Conservation (phyloP, 2,888 invertebrate species). For the Hemaris fuciformis region DNA sequence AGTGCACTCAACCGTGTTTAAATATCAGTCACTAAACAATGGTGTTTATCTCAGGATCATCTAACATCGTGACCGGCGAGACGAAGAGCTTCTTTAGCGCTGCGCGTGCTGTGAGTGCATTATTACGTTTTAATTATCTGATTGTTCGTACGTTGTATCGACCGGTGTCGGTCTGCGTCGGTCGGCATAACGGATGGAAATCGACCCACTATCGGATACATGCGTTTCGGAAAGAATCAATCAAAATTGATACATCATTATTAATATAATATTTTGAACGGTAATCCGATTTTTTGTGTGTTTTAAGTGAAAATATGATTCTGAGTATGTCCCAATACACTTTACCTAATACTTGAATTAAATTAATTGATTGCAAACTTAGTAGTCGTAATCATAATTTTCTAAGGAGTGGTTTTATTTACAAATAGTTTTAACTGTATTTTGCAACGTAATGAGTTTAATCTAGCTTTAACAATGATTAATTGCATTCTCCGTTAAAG, state of each 20-base stretch:
- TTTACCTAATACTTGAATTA: too few species aligned
- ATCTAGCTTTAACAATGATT: too few species aligned
- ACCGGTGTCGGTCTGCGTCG: not conserved
- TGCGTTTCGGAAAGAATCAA: not conserved
- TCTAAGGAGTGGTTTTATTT: too few species aligned
- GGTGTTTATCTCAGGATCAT: conserved; percentile 84
- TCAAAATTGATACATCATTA: not conserved
- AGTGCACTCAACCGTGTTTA: conserved; percentile 14
- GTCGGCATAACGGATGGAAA: not conserved
- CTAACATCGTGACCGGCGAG: conserved; percentile 94
- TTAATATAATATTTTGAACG: not conserved
- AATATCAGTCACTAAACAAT: conserved; percentile 44
- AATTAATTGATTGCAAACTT: too few species aligned
- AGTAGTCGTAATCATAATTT: too few species aligned
- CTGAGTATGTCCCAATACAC: too few species aligned
- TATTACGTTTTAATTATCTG: conserved; percentile 22
- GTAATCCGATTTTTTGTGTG: not conserved
- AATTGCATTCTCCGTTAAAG: too few species aligned
- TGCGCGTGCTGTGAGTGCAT: conserved; percentile 89
- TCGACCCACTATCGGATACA: conserved; percentile 24
- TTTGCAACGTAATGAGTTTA: too few species aligned
- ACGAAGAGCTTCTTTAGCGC: conserved; percentile 95
- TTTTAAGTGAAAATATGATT: not conserved
- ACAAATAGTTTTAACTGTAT: too few species aligned
- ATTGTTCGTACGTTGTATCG: not conserved